Conservation (phyloP, 2,113 vertebrate genomes). For the Pluvialis apricaria region DNA sequence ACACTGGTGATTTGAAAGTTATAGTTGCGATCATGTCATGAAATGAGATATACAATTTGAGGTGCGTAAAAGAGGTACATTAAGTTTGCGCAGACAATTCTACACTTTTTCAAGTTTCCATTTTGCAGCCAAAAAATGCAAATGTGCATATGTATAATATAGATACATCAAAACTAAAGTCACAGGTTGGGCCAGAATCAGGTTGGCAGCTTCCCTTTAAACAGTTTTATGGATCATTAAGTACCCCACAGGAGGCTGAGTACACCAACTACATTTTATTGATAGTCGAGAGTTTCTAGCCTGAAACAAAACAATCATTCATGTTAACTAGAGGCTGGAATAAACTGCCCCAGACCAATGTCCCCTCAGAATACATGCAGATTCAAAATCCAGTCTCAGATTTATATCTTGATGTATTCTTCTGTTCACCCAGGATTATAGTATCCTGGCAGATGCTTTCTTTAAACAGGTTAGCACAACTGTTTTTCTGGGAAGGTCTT, state of each 20-base stretch:
- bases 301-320: constrained; percentile 41
- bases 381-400: background rate
- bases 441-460: background rate
- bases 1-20: background rate
- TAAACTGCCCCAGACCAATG: background rate
- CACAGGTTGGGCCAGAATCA: constrained; percentile 23
- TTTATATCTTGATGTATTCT: background rate
- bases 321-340: constrained; percentile 6
- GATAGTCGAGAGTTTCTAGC: background rate
- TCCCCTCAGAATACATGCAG: background rate
- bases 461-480: background rate
- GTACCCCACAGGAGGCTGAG: constrained; percentile 16
- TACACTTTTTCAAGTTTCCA: background rate
- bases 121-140: background rate
- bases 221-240: constrained; percentile 52
- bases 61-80: background rate
- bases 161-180: background rate
- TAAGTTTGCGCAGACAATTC: background rate
- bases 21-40: background rate
- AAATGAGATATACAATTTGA: background rate
- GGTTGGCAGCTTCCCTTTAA: constrained; percentile 35
- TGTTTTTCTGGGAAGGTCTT: constrained; percentile 14
- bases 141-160: background rate
- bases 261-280: constrained; percentile 17
- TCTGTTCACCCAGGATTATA: background rate